Conservation (phyloP, 2,113 vertebrate genomes). For the Atractosteus spatula region DNA sequence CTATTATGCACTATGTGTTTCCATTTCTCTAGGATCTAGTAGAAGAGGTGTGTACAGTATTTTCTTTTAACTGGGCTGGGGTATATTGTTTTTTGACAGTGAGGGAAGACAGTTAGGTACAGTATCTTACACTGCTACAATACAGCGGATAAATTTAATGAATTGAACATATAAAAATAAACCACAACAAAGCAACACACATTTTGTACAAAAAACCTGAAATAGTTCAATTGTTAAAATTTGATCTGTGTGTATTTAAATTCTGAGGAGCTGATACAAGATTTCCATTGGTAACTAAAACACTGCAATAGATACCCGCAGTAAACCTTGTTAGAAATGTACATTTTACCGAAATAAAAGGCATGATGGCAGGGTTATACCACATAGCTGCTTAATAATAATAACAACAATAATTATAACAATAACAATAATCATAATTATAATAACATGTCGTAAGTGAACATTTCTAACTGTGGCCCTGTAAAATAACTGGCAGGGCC, state of each 20-base stretch:
- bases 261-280: conserved; percentile 77
- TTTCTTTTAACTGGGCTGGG: no score
- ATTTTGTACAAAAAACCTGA: conserved; percentile 90
- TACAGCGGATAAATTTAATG: conserved; percentile 68
- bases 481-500: conserved; percentile 37
- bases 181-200: conserved; percentile 76
- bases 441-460: conserved; percentile 43
- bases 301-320: conserved; percentile 79
- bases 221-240: conserved; percentile 87
- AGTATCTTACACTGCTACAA: conserved; percentile 58
- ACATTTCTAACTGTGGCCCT: conserved; percentile 51
- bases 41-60: no score
- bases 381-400: conserved; percentile 69
- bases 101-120: conserved; percentile 60
- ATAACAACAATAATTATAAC: conserved; percentile 44
- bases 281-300: conserved; percentile 87
- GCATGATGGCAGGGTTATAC: conserved; percentile 63
- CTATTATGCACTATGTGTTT: no score
- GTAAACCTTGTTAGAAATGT: conserved; percentile 86
- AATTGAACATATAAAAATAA: conserved; percentile 67
- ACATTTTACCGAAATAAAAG: conserved; percentile 80
- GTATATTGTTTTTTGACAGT: conserved; percentile 32
- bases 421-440: conserved; percentile 33
- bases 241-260: conserved; percentile 80
- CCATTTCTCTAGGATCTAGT: no score